Percentiles rank a stretch among this genome's conserved stretches.
Conservation (phyloP, 2,888 invertebrate genomes). For the Drosophila aldrichi region DNA sequence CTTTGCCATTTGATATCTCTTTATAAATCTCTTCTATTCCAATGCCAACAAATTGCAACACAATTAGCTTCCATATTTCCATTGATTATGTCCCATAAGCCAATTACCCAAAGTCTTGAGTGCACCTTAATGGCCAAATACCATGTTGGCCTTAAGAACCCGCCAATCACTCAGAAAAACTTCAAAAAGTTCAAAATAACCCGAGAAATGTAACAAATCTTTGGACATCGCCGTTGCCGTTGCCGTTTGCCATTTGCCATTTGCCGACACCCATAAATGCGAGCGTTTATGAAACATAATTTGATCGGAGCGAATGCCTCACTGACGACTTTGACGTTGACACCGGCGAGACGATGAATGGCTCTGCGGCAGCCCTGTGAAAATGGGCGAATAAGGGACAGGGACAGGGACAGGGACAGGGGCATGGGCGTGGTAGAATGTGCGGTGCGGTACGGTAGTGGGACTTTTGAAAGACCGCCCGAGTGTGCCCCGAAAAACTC, state of each 20-base stretch:
- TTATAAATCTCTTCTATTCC: not conserved
- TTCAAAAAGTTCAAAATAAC: constrained; percentile 73
- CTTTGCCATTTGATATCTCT: not conserved
- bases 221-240: constrained; percentile 55
- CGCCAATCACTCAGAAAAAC: constrained; percentile 41
- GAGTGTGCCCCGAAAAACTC: constrained; percentile 64
- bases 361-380: not conserved
- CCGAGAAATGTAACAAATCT: constrained; percentile 83
- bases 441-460: constrained; percentile 33
- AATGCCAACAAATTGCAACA: not conserved
- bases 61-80: constrained; percentile 6
- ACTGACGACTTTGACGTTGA: constrained; percentile 64
- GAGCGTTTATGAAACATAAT: constrained; percentile 84
- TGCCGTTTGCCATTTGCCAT: not conserved
- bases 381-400: not conserved
- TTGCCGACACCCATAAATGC: constrained; percentile 77
- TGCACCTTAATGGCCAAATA: constrained; percentile 26
- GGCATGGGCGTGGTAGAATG: constrained; percentile 1
- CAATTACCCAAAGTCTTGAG: constrained; percentile 30
- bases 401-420: not conserved
- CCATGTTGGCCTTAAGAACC: constrained; percentile 16
- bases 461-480: constrained; percentile 77
- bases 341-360: constrained; percentile 44
- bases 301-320: constrained; percentile 77
- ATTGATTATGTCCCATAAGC: constrained; percentile 12